A percentile compares a stretch with the other conserved stretches of the same genome.
phyloP scores from a whole-genome alignment of 2,113 vertebrate species.

The Scomber colias region DNA sequence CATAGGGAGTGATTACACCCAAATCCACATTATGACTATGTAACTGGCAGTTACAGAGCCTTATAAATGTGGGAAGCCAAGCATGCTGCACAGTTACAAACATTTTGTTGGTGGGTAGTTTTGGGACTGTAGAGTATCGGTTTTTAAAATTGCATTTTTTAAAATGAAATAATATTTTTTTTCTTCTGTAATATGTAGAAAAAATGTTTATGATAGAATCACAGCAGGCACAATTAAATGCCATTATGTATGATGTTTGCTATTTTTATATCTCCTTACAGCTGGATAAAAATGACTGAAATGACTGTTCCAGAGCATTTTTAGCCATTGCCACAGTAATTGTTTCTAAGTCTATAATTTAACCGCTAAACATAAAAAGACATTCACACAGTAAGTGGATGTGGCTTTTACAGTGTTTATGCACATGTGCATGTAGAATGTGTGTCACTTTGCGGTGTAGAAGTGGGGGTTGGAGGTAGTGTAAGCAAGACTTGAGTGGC shows the following conservation, averaged over 20 bases:
- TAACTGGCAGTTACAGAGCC: too few relatives aligned
- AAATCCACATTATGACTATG: too few relatives aligned
- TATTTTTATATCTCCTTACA: conserved; percentile 25
- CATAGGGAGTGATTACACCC: too few relatives aligned
- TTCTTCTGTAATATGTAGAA: background rate
- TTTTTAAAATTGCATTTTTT: background rate
- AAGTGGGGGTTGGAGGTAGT: conserved; percentile 56
- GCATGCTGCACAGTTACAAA: too few relatives aligned
- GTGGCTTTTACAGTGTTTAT: conserved; percentile 42
- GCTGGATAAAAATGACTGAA: conserved; percentile 17
- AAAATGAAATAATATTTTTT: background rate
- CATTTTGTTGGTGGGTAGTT: background rate
- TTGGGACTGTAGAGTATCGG: background rate
- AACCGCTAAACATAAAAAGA: conserved; percentile 51
- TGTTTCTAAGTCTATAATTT: conserved; percentile 59
- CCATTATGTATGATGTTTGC: conserved; percentile 13
- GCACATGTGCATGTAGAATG: conserved; percentile 9
- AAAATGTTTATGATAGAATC: background rate
- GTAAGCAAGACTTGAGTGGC: conserved; percentile 73
- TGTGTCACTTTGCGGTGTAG: conserved; percentile 51
- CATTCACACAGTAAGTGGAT: conserved; percentile 43
- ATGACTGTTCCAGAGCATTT: conserved; percentile 26
- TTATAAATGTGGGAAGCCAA: too few relatives aligned
- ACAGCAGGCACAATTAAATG: conserved; percentile 13
- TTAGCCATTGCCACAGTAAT: conserved; percentile 34